phyloP scores from a whole-genome alignment of 2,888 invertebrate species.

The Phasia obesa region DNA sequence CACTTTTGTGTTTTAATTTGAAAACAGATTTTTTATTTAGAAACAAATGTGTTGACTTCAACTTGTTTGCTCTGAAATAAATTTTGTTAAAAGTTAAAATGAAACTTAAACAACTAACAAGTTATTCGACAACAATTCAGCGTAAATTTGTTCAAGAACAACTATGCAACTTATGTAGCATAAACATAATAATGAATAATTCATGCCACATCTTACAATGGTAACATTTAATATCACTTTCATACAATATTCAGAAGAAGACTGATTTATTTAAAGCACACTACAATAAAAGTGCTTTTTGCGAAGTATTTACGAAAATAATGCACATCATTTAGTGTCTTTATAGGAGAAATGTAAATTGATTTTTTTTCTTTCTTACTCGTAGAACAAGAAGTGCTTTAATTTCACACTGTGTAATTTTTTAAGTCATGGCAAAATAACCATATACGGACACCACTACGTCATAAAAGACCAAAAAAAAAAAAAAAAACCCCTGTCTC shows the following conservation, averaged over 20 bases:
- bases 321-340: no score
- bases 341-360: neutral
- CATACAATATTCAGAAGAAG: conserved; percentile 2
- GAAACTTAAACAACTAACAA: neutral
- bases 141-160: neutral
- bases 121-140: neutral
- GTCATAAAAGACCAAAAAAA: no score
- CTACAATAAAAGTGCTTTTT: neutral
- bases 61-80: neutral
- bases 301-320: neutral
- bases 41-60: neutral
- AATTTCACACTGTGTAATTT: no score
- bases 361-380: no score
- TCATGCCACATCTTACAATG: conserved; percentile 36
- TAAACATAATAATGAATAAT: conserved; percentile 27
- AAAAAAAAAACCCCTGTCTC: no score
- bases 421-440: no score
- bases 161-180: neutral
- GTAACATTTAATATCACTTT: conserved; percentile 18
- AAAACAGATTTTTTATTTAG: neutral
- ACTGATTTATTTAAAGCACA: neutral
- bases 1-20: neutral
- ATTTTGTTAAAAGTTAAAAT: neutral
- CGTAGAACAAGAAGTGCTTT: no score
- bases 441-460: no score